phyloP scores from a whole-genome alignment of 2,888 invertebrate genomes.

The Rhamphomyia laevipes region DNA sequence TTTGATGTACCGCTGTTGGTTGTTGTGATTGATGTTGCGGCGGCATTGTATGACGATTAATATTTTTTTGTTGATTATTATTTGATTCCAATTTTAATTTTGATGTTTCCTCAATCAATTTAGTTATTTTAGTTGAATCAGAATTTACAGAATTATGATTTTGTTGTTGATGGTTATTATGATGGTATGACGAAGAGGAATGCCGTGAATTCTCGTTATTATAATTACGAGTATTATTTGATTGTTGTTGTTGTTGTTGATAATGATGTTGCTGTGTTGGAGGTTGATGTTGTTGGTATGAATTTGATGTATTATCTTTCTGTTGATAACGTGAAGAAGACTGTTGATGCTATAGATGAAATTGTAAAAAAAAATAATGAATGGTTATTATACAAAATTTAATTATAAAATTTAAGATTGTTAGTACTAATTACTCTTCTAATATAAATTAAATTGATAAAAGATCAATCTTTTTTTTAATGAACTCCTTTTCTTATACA shows the following conservation, averaged over 20 bases:
- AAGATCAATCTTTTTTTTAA: no score
- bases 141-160: constrained; percentile 33
- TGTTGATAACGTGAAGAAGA: constrained; percentile 15
- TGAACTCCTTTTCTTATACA: no score
- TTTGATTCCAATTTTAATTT: constrained; percentile 23
- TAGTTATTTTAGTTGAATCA: constrained; percentile 18
- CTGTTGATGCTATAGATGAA: constrained; percentile 7
- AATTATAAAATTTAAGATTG: no score
- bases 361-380: constrained; percentile 10
- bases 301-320: constrained; percentile 3
- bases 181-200: neutral
- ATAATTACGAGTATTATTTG: constrained; percentile 8
- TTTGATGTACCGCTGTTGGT: constrained; percentile 26
- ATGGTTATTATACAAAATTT: no score
- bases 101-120: constrained; percentile 23
- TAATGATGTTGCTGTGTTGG: constrained; percentile 1
- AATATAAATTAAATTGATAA: no score
- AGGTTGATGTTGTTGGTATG: constrained; percentile 8
- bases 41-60: constrained; percentile 23
- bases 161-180: constrained; percentile 6
- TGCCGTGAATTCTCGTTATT: neutral
- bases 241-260: constrained; percentile 7
- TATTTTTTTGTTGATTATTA: neutral
- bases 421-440: no score
- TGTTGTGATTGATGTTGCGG: constrained; percentile 16